Base-by-base conservation (phyloP, 2,113 vertebrate species). In the Campylomormyrus tamandua region DNA sequence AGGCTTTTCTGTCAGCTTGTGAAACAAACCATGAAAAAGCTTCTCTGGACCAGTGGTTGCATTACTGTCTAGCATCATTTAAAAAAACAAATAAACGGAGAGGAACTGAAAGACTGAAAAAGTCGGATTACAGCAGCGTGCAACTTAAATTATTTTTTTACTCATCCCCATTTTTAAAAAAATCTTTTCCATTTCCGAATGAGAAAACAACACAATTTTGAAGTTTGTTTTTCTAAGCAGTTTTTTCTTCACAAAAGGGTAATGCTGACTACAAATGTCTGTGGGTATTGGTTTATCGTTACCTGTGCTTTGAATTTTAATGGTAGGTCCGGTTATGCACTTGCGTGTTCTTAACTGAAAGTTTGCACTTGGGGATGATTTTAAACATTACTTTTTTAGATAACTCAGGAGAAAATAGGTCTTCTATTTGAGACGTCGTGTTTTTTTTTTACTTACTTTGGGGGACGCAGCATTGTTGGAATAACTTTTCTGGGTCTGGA, bases 361-460 rank as follows among this genome's bases (percentile, higher is more conserved):
- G 62, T 89, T 89, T 89, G 90, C 90, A 90, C 90, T 89, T 89
- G 83, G 90, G 53, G 83, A 89, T 88, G 90, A 86, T 89, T 90
- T 89, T 89, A 77, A 90, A 52, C 27, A 5, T 66, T 84, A 80
- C 45, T 89, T 48, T 90, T 90, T 90, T 89, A 86, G 90, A 74
- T 52, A 89, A 90, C 90, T 90, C 90, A 90, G 90, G 90, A 90
- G 90, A 90, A 86, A 90, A 90, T 85, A 15, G 80, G 70, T 89
- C 83, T 90, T 89, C 53, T 88, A 88, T 83, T 85, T 66, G 46
- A 88, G 48, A 86, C 1, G 10, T 89, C 87, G 48, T 86, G 31
- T 86, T 89, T 66, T 31, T 45, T 39, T 80, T 50, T 53, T 21
- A 42, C 5, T 52, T 83, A n/a, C 15, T 70, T 52, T 49, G 70